Evolutionary conservation across 2,113 vertebrate genomes (phyloP), one percentile per base, ranked within the genome.

Genomic region (Chionomys nivalis): DNA sequence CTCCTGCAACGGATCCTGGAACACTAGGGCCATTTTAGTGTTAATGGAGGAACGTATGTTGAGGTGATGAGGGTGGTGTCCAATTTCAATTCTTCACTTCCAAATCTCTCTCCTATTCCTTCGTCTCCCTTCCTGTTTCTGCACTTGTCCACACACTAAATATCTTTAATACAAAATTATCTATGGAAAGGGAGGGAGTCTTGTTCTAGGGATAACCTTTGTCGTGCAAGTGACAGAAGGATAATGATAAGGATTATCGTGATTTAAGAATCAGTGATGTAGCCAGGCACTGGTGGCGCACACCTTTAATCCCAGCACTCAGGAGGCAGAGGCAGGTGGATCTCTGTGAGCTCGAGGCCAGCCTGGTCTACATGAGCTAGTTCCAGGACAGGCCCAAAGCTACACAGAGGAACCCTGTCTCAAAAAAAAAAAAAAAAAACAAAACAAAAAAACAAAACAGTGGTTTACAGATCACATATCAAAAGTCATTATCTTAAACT

Each of bases 401-500:
- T 21, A 58, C 58, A 58, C 58, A 58, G 58, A 58, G 58, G 19
- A 58, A 21, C 58, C 19, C 58, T 58, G 58, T 58, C 19, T 58
- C 19, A 0, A 21, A 58, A 58, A 58, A 58, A 1, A 58, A 58
- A 58, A 19, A 58, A 58, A 5, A 58, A n/a, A n/a, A n/a, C 19
- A 0, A 21, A 58, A 58, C 19, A 58, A 1, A 58, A 58, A 58
- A 19, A 58, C 19, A 5, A 58, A 58, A 7, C 58, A 21, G 58
- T 58, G 58, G 10, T 85, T 85, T 94, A 89, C 66, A 86, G 77
- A 89, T 92, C 4, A 4, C 5, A 61, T 89, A 93, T 58, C 70
- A 61, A 63, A 95, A 92, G 44, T 61, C 36, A 77, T 16, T 94
- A 47, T 87, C 16, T 94, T 73, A 68, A 89, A 75, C n/a, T 19